A percentile compares a stretch with the other conserved stretches of the same genome.
Evolutionary conservation across 2,888 invertebrate genomes (phyloP).

Genomic region (Standfussiana lucernea): DNA sequence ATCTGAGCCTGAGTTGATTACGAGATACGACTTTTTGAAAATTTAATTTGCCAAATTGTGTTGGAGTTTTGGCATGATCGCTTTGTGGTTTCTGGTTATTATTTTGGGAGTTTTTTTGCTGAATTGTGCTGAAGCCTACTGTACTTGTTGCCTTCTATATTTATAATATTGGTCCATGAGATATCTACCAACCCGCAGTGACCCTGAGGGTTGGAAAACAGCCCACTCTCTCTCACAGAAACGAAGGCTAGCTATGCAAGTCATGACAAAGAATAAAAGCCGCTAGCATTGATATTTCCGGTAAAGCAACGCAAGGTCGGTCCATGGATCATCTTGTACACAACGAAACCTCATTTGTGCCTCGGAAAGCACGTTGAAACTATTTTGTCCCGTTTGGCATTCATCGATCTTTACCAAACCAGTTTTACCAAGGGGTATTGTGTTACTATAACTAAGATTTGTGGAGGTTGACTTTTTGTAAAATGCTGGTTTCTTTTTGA

Average conservation of each 20-base stretch:
- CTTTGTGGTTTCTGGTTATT: constrained; percentile 65
- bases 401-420: neutral
- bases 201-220: neutral
- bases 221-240: neutral
- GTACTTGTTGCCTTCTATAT: neutral
- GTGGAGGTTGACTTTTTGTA: neutral
- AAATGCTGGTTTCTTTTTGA: neutral
- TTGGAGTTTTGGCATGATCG: constrained; percentile 72
- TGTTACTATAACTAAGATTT: neutral
- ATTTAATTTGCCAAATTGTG: constrained; percentile 76
- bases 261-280: neutral
- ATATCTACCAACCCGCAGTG: neutral
- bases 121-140: constrained; percentile 7
- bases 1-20: constrained; percentile 75
- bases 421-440: neutral
- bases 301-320: neutral
- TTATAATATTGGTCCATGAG: neutral
- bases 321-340: neutral
- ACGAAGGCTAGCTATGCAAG: neutral
- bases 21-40: constrained; percentile 76
- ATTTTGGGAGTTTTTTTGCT: constrained; percentile 51
- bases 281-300: neutral
- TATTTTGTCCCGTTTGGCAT: neutral
- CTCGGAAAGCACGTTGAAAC: neutral
- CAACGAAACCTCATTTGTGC: neutral